phyloP scores from a whole-genome alignment of 2,888 invertebrate genomes.

The Orgyia antiqua region DNA sequence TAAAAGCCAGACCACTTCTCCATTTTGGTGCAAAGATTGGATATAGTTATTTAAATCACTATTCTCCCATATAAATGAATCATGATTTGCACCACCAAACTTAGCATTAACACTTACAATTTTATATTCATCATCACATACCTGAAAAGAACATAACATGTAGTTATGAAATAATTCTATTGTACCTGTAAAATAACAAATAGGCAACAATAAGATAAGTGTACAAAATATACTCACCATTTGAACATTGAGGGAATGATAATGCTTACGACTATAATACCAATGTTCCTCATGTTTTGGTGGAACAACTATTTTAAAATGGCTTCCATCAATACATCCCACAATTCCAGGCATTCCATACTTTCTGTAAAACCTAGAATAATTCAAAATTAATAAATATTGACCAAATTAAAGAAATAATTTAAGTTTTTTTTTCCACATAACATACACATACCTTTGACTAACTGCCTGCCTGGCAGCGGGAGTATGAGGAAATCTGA shows the following conservation, averaged over 20 bases:
- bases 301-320: neutral
- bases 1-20: neutral
- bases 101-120: conserved; percentile 2
- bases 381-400: too few relatives aligned
- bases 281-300: neutral
- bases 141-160: neutral
- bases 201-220: neutral
- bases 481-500: conserved; percentile 1
- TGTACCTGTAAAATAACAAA: neutral
- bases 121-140: conserved; percentile 2
- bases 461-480: neutral
- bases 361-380: neutral
- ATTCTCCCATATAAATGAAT: neutral
- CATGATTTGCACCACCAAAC: conserved; percentile 3
- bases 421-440: neutral
- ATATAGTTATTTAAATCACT: neutral
- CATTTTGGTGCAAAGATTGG: neutral
- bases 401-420: too few relatives aligned
- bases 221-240: neutral
- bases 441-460: neutral
- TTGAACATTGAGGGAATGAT: neutral
- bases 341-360: neutral
- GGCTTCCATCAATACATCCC: neutral
- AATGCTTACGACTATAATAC: neutral
- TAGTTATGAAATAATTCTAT: neutral